These are phyloP conservation scores for Protonibea diacanthus DNA, from an alignment of 2,797 vertebrate species.

Conservation along the genomic window DNA sequence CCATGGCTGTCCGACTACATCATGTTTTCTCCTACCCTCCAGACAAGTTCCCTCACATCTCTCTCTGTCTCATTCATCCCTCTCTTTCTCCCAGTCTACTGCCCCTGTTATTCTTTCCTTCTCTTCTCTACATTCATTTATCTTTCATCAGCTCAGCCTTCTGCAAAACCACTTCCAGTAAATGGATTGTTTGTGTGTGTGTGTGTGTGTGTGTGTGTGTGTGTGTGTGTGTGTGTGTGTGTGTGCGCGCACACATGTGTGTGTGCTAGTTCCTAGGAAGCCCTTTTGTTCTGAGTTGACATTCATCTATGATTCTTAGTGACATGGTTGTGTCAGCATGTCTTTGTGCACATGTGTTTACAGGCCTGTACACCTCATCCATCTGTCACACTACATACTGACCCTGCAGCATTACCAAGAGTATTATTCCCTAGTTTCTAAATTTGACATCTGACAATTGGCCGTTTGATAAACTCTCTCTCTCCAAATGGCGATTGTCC, in stretches of 20 bases:
- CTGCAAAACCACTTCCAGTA: conserved; percentile 48
- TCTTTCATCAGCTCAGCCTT: conserved; percentile 51
- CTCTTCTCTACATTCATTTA: conserved; percentile 48
- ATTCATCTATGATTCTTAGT: neutral
- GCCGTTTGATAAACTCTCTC: neutral
- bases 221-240: conserved; percentile 16
- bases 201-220: neutral
- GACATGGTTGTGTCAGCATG: neutral
- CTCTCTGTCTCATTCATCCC: conserved; percentile 15
- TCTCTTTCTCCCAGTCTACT: conserved; percentile 7
- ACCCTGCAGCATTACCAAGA: neutral
- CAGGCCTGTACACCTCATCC: neutral
- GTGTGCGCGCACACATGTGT: neutral
- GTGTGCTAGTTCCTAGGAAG: neutral
- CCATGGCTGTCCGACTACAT: conserved; percentile 55
- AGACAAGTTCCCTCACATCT: conserved; percentile 42
- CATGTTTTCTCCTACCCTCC: conserved; percentile 50
- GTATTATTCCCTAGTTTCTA: neutral
- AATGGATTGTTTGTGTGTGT: conserved; percentile 33
- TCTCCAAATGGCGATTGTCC: neutral
- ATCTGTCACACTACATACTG: neutral
- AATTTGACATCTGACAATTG: neutral
- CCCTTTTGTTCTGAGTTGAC: conserved; percentile 15
- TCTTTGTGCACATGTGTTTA: neutral
- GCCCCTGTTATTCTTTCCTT: neutral